Conservation (phyloP, 2,113 vertebrate species). For the Baryphthengus martii region DNA sequence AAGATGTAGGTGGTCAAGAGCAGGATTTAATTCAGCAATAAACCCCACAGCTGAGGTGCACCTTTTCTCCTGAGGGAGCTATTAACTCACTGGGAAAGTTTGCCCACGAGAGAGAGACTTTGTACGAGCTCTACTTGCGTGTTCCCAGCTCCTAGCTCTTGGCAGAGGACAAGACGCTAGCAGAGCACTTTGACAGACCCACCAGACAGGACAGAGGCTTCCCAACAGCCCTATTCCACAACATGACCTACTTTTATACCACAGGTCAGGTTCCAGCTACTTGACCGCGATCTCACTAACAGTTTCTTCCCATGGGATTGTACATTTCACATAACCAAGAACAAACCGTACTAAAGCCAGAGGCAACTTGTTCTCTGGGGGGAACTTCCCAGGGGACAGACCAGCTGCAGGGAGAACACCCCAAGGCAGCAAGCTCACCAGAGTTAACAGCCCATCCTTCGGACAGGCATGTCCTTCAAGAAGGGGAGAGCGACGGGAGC, state of each 20-base stretch:
- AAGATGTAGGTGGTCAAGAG: background rate
- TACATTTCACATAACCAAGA: background rate
- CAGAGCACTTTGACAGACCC: background rate
- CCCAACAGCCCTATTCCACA: background rate
- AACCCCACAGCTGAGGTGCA: background rate
- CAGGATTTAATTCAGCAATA: background rate
- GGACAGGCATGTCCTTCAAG: background rate
- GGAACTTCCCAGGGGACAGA: background rate
- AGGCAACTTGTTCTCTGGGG: background rate
- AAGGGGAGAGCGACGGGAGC: background rate
- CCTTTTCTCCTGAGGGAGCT: background rate
- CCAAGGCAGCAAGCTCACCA: background rate
- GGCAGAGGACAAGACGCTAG: background rate
- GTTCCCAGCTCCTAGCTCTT: background rate
- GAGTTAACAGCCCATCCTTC: background rate
- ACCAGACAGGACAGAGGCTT: background rate
- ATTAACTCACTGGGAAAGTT: background rate
- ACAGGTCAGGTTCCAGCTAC: slow-evolving; percentile 27
- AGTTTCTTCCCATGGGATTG: slow-evolving; percentile 8
- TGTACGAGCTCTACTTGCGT: background rate
- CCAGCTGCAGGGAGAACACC: background rate
- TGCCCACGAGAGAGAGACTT: background rate
- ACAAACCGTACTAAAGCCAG: background rate
- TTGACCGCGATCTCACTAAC: background rate
- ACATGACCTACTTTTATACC: background rate